phyloP scores from a whole-genome alignment of 2,113 vertebrate genomes.

The Ia io region DNA sequence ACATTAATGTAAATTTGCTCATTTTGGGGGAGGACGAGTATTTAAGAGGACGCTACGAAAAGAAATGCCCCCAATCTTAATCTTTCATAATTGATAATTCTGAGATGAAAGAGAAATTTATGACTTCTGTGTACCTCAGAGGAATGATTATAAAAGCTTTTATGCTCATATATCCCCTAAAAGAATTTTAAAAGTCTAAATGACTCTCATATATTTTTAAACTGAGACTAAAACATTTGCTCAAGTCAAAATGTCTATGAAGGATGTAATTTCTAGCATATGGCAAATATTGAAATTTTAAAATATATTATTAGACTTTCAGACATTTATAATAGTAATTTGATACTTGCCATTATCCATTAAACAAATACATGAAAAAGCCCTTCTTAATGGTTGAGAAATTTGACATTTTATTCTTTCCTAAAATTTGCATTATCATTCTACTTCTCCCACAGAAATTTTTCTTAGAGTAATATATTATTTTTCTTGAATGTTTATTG shows the following conservation, averaged over 20 bases:
- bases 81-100: neutral
- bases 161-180: neutral
- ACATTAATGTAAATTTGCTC: neutral
- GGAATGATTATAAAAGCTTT: neutral
- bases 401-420: neutral
- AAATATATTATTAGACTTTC: neutral
- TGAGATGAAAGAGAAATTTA: neutral
- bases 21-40: neutral
- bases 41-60: neutral
- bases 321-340: neutral
- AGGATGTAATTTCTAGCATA: neutral
- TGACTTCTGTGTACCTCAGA: neutral
- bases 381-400: neutral
- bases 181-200: neutral
- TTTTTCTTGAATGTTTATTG: neutral
- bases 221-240: neutral
- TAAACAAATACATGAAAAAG: neutral
- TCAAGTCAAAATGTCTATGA: neutral
- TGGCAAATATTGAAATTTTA: neutral
- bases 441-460: neutral
- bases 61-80: neutral
- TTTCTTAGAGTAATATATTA: neutral
- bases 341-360: neutral
- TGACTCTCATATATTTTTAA: neutral
- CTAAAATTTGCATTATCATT: neutral